These are phyloP conservation scores for Stenodema calcarata DNA, from an alignment of 2,888 invertebrate genomes.

Conservation along the genomic window DNA sequence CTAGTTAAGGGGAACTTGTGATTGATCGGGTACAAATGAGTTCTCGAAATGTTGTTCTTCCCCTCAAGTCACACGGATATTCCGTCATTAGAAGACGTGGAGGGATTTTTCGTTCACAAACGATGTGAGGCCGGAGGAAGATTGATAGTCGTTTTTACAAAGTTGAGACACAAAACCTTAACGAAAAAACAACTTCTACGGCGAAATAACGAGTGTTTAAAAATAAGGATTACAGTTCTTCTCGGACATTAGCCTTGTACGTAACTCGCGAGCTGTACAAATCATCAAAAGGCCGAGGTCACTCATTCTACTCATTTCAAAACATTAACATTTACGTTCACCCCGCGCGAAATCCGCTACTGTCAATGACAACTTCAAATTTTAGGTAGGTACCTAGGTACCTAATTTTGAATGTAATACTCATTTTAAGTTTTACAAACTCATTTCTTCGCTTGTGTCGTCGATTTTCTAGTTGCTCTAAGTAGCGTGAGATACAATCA, in stretches of 20 bases:
- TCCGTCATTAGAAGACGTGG: conserved; percentile 39
- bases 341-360: no score
- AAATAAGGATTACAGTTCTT: neutral
- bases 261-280: neutral
- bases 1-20: conserved; percentile 36
- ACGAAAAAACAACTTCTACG: neutral
- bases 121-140: conserved; percentile 27
- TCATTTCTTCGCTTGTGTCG: no score
- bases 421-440: no score
- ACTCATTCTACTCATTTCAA: neutral
- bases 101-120: conserved; percentile 13
- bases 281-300: neutral
- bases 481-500: no score
- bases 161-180: neutral
- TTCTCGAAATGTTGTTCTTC: conserved; percentile 22
- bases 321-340: no score
- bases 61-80: conserved; percentile 41
- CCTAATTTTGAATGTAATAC: no score
- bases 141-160: conserved; percentile 18
- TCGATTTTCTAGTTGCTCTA: no score
- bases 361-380: no score
- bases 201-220: conserved; percentile 8
- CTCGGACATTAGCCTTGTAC: neutral
- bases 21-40: conserved; percentile 45
- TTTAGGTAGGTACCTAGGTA: no score